These are phyloP conservation scores for Adelges cooleyi DNA, from an alignment of 1,140 invertebrate species.

Conservation along the genomic window DNA sequence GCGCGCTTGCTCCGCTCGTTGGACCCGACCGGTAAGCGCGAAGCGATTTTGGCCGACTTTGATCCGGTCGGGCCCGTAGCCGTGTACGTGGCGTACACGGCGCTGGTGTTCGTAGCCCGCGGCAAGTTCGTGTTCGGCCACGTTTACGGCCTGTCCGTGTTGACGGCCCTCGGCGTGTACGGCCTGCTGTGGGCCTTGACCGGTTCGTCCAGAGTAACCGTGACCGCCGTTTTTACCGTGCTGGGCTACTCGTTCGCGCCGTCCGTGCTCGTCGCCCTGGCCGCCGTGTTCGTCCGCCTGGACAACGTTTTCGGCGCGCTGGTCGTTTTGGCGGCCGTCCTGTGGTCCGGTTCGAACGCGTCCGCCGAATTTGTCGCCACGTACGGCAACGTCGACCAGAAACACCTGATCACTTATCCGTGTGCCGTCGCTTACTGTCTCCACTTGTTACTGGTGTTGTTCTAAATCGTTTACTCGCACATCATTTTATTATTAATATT, in stretches of 20 bases:
- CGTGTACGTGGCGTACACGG: slow-evolving; percentile 82
- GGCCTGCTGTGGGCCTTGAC: slow-evolving; percentile 77
- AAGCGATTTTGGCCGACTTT: slow-evolving; percentile 67
- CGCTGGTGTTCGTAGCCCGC: slow-evolving; percentile 57
- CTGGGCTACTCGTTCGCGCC: slow-evolving; percentile 90
- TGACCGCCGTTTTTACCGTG: slow-evolving; percentile 83
- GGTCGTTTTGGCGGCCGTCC: slow-evolving; percentile 59
- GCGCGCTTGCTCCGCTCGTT: slow-evolving; percentile 82
- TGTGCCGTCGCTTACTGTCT: slow-evolving; percentile 91
- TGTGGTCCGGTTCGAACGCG: slow-evolving; percentile 87
- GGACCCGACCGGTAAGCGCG: slow-evolving; percentile 70
- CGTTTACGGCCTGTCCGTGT: slow-evolving; percentile 87
- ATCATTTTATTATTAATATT: too few relatives aligned
- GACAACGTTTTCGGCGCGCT: slow-evolving; percentile 59
- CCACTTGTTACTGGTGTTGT: slow-evolving; percentile 85
- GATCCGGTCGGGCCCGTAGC: slow-evolving; percentile 89
- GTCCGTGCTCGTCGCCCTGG: slow-evolving; percentile 71
- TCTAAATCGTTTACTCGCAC: neutral
- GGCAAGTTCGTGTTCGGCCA: slow-evolving; percentile 80
- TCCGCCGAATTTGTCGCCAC: slow-evolving; percentile 89
- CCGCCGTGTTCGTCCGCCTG: slow-evolving; percentile 69
- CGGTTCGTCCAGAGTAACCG: slow-evolving; percentile 58
- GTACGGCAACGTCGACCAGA: slow-evolving; percentile 77
- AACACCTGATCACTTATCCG: slow-evolving; percentile 85
- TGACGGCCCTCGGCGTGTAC: slow-evolving; percentile 88